Evolutionary conservation across 2,888 invertebrate genomes (phyloP), one percentile per base, ranked within the genome.

Genomic region (Drosophila imparisetae): DNA sequence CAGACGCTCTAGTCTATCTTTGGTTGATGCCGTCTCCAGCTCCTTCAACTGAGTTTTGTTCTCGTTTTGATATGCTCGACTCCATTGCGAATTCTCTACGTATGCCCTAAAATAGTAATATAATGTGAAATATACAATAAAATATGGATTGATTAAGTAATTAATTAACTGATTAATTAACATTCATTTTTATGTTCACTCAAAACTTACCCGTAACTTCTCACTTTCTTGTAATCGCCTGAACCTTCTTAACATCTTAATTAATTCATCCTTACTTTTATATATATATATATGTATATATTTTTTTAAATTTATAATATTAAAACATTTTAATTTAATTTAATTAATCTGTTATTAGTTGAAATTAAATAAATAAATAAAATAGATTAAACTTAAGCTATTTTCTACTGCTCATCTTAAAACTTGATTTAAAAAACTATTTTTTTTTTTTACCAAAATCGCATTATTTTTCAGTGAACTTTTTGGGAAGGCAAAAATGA

Each of bases 1-100:
- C 4, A 93, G 78, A 1, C 93, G 81, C 70, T 93, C 92, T 34
- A 92, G 78, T 13, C 93, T 91, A 38, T 93, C 93, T 55, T 92
- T 93, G 10, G 90, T 92, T 32, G 91, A 85, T 11, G 91, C 81
- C 11, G 82, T 75, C 40, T 92, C 88, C 18, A 88, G 88, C 30
- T 91, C 91, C 32, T 84, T 80, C 2, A 86, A 66, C 32, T 88
- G 81, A 5, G 91, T 90, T 71, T 92, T 92, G 62, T 92, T 92
- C 53, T 91, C 91, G 15, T 89, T 90, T n/a, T 89, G 87, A 29
- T 92, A 91, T 4, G 90, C 73, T 7, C 92, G 87, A 71, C 90
- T 90, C 91, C 93, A 91, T 66, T 91, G 90, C 2, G 84, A 72
- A 38, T 90, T 91, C 21, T 91, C 91, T 4, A 83, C 62, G 58